Percentiles rank a stretch among this genome's conserved stretches.
These are phyloP conservation scores for Amphipoea oculea DNA, from an alignment of 2,888 invertebrate species.

Conservation along the genomic window DNA sequence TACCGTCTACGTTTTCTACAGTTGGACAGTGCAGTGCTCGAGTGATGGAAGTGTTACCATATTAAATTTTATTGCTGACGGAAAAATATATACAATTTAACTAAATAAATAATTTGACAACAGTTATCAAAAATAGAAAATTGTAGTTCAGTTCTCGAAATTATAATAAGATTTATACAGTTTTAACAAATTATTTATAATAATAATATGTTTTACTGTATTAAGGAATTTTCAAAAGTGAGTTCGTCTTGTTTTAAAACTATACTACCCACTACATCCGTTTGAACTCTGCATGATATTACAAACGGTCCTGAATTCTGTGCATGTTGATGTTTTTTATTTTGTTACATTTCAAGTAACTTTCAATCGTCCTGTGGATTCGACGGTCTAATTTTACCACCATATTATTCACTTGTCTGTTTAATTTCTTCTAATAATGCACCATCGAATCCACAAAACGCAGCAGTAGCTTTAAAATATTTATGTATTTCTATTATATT, in stretches of 20 bases:
- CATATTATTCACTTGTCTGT: not conserved
- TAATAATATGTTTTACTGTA: not conserved
- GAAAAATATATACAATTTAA: not conserved
- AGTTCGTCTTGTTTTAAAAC: not conserved
- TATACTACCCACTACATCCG: not conserved
- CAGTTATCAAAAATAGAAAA: not conserved
- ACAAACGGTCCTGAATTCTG: slow-evolving; percentile 13
- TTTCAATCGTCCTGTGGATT: slow-evolving; percentile 33
- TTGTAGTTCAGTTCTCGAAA: not conserved
- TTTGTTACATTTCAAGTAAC: slow-evolving; percentile 21
- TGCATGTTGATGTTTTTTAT: slow-evolving; percentile 51
- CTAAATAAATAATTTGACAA: not conserved
- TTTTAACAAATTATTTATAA: not conserved
- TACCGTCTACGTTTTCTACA: not conserved
- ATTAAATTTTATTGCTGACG: slow-evolving; percentile 1
- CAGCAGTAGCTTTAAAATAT: slow-evolving; percentile 18
- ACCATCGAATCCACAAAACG: slow-evolving; percentile 33
- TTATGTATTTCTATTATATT: slow-evolving; percentile 32
- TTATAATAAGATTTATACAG: slow-evolving; percentile 6
- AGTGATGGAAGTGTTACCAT: not conserved
- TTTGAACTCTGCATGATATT: slow-evolving; percentile 36
- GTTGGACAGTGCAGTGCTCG: not conserved
- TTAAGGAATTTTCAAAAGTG: not conserved
- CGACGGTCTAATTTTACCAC: not conserved
- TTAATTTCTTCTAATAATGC: not conserved